phyloP scores from a whole-genome alignment of 2,797 vertebrate species.

The Oreochromis grahami region DNA sequence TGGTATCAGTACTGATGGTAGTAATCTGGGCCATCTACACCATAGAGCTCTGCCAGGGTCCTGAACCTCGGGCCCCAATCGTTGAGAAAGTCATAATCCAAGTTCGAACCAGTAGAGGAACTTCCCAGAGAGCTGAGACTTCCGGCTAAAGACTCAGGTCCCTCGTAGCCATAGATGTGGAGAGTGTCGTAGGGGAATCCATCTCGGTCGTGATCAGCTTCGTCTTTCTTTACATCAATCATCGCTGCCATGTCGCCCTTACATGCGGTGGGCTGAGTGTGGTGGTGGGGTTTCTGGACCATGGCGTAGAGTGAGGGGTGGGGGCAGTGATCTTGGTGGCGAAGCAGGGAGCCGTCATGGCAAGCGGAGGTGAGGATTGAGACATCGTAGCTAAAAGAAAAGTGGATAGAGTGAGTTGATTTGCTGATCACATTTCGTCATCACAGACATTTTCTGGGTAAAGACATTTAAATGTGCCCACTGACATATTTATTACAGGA shows the following conservation, averaged over 20 bases:
- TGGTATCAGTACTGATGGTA: constrained; percentile 78
- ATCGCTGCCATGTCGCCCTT: constrained; percentile 91
- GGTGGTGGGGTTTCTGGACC: constrained; percentile 78
- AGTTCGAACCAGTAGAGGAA: constrained; percentile 83
- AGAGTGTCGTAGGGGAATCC: constrained; percentile 91
- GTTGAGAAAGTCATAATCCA: constrained; percentile 92
- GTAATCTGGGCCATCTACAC: constrained; percentile 75
- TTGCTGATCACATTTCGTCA: neutral
- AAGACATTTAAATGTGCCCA: neutral
- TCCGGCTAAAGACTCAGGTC: constrained; percentile 87
- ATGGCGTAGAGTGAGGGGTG: constrained; percentile 78
- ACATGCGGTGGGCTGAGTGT: constrained; percentile 49
- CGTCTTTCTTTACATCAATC: constrained; percentile 94
- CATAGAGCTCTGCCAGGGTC: constrained; percentile 92
- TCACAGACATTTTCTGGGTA: neutral
- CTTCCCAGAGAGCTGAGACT: constrained; percentile 91
- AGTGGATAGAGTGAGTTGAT: neutral
- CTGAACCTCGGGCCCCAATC: constrained; percentile 96
- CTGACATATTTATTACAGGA: neutral
- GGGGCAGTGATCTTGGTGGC: constrained; percentile 43
- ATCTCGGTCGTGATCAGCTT: constrained; percentile 89
- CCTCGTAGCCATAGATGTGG: constrained; percentile 94
- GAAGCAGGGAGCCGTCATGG: constrained; percentile 67
- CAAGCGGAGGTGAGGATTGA: constrained; percentile 89
- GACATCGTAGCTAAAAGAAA: constrained; percentile 83